These are phyloP conservation scores for Urocitellus parryii DNA, from an alignment of 2,113 vertebrate species.

Conservation along the genomic window DNA sequence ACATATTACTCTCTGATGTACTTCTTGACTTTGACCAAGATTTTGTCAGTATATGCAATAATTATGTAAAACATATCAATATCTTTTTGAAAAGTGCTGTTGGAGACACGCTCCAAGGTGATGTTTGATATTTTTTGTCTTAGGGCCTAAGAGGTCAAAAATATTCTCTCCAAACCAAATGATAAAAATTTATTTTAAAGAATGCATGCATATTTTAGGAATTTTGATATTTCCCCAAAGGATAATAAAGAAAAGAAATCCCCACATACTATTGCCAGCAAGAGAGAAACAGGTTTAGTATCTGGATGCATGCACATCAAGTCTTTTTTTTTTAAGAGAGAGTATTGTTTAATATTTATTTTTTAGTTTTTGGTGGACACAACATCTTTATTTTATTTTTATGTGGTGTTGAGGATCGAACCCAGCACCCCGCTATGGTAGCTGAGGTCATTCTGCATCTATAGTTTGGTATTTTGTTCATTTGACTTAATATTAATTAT, in stretches of 20 bases:
- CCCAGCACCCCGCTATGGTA: no score
- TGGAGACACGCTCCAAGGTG: not conserved
- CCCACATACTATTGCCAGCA: not conserved
- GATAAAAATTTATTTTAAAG: not conserved
- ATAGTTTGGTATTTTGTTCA: not conserved
- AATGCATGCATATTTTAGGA: not conserved
- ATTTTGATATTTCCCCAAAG: not conserved
- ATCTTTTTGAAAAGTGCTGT: not conserved
- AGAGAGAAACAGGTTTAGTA: not conserved
- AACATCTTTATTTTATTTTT: no score
- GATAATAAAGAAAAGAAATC: not conserved
- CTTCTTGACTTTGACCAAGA: not conserved
- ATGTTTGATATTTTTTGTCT: not conserved
- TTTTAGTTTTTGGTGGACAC: no score
- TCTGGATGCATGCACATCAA: accelerated
- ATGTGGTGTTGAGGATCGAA: no score
- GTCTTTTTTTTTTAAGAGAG: not conserved
- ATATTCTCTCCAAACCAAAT: not conserved
- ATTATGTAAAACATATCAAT: not conserved
- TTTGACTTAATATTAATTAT: not conserved
- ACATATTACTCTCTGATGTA: no score
- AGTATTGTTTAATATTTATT: no score
- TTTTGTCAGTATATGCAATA: not conserved
- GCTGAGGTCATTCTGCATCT: not conserved
- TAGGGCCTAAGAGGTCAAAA: not conserved